Base-by-base conservation (phyloP, 2,888 invertebrate species). In the Hirtodrosophila trivittata region DNA sequence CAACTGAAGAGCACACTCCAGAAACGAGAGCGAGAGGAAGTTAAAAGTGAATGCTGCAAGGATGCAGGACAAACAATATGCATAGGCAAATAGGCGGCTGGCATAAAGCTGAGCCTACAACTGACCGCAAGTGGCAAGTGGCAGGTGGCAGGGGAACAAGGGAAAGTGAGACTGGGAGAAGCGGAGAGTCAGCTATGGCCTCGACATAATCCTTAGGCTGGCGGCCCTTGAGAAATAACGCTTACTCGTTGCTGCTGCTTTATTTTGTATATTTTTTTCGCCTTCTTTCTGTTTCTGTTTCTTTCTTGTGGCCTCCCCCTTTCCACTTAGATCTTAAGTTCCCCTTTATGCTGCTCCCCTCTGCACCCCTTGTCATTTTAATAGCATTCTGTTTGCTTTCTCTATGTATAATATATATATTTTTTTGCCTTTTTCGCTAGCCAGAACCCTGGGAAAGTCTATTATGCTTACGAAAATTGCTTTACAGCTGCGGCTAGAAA, bases 381-480 rank as follows among this genome's bases (percentile, higher is more conserved):
- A 63, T 75, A 72, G 56, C 59, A 78, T 78, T 80, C 80, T 66
- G 55, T 72, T 78, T 58, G 60, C 54, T 49, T 65, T 52, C 52
- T 54, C 59, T 51, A 50, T 35, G 39, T 26, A 13, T 21, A 13
- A 45, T 49, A n/a, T 13, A 45, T 49, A n/a, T 37, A 38, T 37
- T 56, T 42, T 42, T 26, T 32, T 54, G 66, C 39, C 45, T 58
- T 69, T 69, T 77, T 60, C 39, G 56, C 64, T 47, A 63, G 55
- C 45, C 32, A 12, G 50, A 26, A 59, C 21, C 37, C 37, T 42
- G 65, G 56, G 64, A 69, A 74, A 78, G 85, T 81, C 80, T 82
- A 81, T 81, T 81, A 81, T 85, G 75, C 75, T 75, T 69, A 75
- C 72, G 75, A 85, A 81, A 81, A 81, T 81, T 81, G 83, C 85